phyloP scores from a whole-genome alignment of 2,888 invertebrate genomes.

The Aleiodes alternator region DNA sequence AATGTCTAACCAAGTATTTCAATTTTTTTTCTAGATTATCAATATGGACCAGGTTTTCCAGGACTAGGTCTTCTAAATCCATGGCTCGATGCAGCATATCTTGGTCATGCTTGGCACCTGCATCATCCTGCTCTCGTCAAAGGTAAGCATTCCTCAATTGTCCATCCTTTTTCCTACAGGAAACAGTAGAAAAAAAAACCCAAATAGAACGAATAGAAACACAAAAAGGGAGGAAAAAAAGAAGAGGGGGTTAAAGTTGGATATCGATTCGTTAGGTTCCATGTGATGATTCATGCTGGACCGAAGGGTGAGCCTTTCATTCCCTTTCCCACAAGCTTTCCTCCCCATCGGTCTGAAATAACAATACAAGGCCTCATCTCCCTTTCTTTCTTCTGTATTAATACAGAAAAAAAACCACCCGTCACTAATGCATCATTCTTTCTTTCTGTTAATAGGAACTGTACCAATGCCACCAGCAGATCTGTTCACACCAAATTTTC shows the following conservation, averaged over 20 bases:
- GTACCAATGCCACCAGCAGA: slow-evolving; percentile 68
- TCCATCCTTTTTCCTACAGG: not conserved
- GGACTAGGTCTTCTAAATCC: slow-evolving; percentile 83
- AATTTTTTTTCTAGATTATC: slow-evolving; percentile 81
- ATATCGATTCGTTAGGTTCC: slow-evolving; percentile 58
- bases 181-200: not conserved
- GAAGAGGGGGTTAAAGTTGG: slow-evolving; percentile 32
- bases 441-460: slow-evolving; percentile 62
- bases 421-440: slow-evolving; percentile 31
- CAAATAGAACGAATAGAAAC: slow-evolving; percentile 11
- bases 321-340: slow-evolving; percentile 66
- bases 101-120: slow-evolving; percentile 82
- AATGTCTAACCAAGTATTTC: not conserved
- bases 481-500: slow-evolving; percentile 66
- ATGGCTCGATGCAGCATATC: slow-evolving; percentile 90
- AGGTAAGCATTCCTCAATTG: slow-evolving; percentile 75
- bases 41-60: slow-evolving; percentile 82
- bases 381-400: slow-evolving; percentile 46
- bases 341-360: slow-evolving; percentile 57
- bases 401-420: slow-evolving; percentile 45
- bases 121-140: slow-evolving; percentile 80
- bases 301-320: slow-evolving; percentile 65
- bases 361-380: slow-evolving; percentile 62
- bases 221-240: slow-evolving; percentile 44
- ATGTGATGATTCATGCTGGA: slow-evolving; percentile 72